Conservation (phyloP, 1,140 invertebrate genomes). For the Coelopa frigida region DNA sequence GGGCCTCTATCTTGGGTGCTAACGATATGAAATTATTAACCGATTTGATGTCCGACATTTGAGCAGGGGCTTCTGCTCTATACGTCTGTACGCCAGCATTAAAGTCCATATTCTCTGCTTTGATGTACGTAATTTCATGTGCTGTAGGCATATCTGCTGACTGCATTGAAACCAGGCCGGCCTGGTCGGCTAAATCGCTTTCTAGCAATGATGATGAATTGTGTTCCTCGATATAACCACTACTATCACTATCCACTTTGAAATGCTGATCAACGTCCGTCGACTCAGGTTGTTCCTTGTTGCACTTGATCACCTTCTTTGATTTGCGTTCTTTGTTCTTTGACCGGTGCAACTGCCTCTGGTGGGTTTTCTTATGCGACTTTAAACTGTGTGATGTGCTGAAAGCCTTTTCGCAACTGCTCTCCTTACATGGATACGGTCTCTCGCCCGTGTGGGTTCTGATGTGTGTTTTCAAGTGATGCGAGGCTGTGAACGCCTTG, state of each 20-base stretch:
- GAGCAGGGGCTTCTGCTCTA: no score
- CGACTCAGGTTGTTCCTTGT: constrained; percentile 1
- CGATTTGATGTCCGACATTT: constrained; percentile 7
- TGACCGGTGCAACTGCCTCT: constrained; percentile 29
- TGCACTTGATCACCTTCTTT: constrained; percentile 1
- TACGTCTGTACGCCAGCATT: no score
- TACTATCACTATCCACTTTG: constrained; percentile 10
- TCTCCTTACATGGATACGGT: constrained; percentile 67
- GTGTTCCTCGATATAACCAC: constrained; percentile 7
- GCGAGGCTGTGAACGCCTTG: constrained; percentile 87
- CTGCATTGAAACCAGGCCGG: no score
- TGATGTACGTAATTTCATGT: no score
- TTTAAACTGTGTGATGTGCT: constrained; percentile 74
- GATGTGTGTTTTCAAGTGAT: constrained; percentile 82
- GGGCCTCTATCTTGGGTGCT: constrained; percentile 19
- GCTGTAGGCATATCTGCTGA: no score
- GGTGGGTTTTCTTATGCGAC: constrained; percentile 64
- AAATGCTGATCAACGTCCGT: background rate
- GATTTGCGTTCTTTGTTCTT: constrained; percentile 18
- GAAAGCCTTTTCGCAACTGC: constrained; percentile 68
- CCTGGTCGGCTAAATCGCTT: no score
- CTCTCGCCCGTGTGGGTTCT: constrained; percentile 51
- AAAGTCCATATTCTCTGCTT: no score
- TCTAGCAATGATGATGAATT: no score
- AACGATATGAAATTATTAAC: background rate